Conservation (phyloP, 2,113 vertebrate genomes). For the Salvelinus fontinalis region DNA sequence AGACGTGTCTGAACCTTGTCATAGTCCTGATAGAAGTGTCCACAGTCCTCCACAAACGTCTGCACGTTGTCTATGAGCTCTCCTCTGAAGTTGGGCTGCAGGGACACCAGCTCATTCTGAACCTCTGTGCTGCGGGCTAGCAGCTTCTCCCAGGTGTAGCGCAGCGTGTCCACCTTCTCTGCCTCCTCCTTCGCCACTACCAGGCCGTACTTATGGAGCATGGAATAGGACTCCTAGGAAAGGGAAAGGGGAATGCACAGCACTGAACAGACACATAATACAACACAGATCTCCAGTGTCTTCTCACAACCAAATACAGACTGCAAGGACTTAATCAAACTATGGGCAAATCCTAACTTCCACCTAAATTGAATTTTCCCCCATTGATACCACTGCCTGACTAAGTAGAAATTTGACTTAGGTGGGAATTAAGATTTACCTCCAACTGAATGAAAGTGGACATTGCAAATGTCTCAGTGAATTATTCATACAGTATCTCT, state of each 20-base stretch:
- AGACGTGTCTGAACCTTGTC: constrained; percentile 71
- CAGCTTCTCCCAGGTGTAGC: constrained; percentile 90
- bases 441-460: neutral
- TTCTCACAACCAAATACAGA: too few relatives aligned
- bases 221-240: constrained; percentile 88
- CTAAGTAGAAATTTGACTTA: too few relatives aligned
- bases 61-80: constrained; percentile 82
- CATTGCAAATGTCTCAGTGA: neutral
- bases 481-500: neutral
- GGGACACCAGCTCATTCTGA: constrained; percentile 82
- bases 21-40: constrained; percentile 86
- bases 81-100: constrained; percentile 86
- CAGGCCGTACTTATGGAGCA: constrained; percentile 86
- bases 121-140: constrained; percentile 80
- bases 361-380: too few relatives aligned
- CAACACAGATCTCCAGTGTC: neutral
- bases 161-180: constrained; percentile 89
- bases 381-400: too few relatives aligned
- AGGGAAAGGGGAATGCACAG: neutral
- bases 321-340: too few relatives aligned
- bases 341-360: too few relatives aligned
- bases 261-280: neutral
- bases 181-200: constrained; percentile 88
- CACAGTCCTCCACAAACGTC: constrained; percentile 83
- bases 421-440: too few relatives aligned